Evolutionary conservation across 2,888 invertebrate species (phyloP).

Genomic region (Epistrophella euchroma): DNA sequence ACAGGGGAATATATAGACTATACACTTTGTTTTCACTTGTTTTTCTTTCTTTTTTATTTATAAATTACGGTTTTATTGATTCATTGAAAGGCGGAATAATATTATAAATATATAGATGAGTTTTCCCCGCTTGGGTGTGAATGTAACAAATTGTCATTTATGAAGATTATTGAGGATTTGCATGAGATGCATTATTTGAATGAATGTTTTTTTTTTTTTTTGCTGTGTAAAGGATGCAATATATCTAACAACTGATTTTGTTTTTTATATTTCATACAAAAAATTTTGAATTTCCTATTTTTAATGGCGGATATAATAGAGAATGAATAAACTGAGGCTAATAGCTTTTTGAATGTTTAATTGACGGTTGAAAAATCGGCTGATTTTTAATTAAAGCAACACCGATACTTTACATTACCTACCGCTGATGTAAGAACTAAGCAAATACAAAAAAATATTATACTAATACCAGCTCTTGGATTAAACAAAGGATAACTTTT

Average conservation of each 20-base stretch:
- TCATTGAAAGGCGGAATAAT: constrained; percentile 72
- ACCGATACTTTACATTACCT: no score
- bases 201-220: constrained; percentile 1
- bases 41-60: constrained; percentile 45
- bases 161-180: constrained; percentile 69
- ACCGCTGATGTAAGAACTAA: no score
- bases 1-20: constrained; percentile 37
- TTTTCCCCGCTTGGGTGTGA: constrained; percentile 54
- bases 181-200: constrained; percentile 47
- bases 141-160: constrained; percentile 63
- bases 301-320: no score
- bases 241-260: not conserved
- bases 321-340: no score
- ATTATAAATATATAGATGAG: constrained; percentile 48
- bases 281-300: no score
- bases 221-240: not conserved
- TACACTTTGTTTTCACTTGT: constrained; percentile 59
- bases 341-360: no score
- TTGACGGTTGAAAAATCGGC: no score
- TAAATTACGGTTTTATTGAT: constrained; percentile 72
- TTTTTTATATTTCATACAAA: no score
- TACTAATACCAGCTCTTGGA: no score
- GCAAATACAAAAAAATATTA: no score
- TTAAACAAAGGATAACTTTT: no score
- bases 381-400: no score